Evolutionary conservation across 2,888 invertebrate species (phyloP).

Genomic region (Catocala sponsa): DNA sequence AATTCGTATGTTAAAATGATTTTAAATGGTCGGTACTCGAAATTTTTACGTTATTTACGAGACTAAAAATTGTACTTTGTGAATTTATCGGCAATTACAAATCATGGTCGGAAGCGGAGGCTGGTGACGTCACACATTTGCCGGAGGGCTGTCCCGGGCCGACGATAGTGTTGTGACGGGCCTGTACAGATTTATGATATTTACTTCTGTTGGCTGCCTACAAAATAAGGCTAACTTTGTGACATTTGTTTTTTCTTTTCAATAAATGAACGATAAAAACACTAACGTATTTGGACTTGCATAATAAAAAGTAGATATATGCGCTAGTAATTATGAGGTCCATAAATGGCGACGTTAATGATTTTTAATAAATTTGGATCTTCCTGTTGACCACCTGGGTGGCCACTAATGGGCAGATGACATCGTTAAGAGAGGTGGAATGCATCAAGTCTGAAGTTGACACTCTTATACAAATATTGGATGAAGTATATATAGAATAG

Average conservation of each 20-base stretch:
- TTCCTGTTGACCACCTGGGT: constrained; percentile 4
- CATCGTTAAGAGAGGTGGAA: not conserved
- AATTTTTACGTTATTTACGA: constrained; percentile 55
- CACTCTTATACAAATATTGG: not conserved
- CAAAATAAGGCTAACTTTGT: constrained; percentile 8
- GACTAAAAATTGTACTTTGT: constrained; percentile 52
- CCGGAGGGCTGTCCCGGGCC: constrained; percentile 28
- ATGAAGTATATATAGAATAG: not conserved
- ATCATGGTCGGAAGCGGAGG: constrained; percentile 35
- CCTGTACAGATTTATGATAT: constrained; percentile 18
- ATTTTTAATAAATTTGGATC: constrained; percentile 12
- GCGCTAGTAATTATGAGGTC: constrained; percentile 9
- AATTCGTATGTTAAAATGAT: constrained; percentile 55
- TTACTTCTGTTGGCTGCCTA: not conserved
- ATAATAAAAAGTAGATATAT: constrained; percentile 4
- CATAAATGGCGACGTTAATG: constrained; percentile 6
- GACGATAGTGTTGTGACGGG: constrained; percentile 21
- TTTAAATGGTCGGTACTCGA: constrained; percentile 45
- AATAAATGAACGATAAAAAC: constrained; percentile 8
- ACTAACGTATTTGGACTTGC: constrained; percentile 14
- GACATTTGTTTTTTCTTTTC: not conserved
- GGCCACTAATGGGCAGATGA: not conserved
- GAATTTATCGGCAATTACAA: constrained; percentile 51
- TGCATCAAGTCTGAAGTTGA: not conserved
- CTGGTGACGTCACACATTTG: constrained; percentile 36